Percentiles rank a stretch among this genome's conserved stretches.
Evolutionary conservation across 2,888 invertebrate species (phyloP).

Genomic region (Serripes groenlandicus): DNA sequence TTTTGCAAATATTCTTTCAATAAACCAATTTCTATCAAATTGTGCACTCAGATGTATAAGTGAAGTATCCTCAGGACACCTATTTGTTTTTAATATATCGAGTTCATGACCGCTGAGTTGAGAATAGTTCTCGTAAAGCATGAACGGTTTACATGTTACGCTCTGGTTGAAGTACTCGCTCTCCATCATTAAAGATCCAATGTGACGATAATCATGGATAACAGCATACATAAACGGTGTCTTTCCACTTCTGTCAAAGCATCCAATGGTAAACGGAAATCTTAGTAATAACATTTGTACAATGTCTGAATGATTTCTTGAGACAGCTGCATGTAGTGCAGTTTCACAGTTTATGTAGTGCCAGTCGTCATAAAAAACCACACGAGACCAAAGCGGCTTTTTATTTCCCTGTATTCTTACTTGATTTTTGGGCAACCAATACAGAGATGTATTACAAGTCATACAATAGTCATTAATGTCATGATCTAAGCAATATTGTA

Average conservation of each 20-base stretch:
- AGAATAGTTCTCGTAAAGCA: neutral
- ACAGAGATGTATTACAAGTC: constrained; percentile 1
- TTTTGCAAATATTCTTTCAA: neutral
- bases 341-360: constrained; percentile 11
- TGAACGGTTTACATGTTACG: neutral
- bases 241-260: neutral
- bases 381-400: neutral
- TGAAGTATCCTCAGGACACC: neutral
- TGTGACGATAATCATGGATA: neutral
- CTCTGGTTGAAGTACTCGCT: neutral
- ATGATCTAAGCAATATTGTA: neutral
- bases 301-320: neutral
- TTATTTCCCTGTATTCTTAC: neutral
- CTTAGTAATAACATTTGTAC: neutral
- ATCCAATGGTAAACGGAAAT: neutral
- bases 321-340: constrained; percentile 6
- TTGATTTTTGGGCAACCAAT: neutral
- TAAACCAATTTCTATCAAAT: neutral
- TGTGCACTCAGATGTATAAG: neutral
- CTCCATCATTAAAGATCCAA: neutral
- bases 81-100: neutral
- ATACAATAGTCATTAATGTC: neutral
- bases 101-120: neutral
- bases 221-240: neutral
- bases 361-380: constrained; percentile 5